Evolutionary conservation across 2,113 vertebrate species (phyloP), one percentile per base, ranked within the genome.

Genomic region (Callaeas wilsoni): DNA sequence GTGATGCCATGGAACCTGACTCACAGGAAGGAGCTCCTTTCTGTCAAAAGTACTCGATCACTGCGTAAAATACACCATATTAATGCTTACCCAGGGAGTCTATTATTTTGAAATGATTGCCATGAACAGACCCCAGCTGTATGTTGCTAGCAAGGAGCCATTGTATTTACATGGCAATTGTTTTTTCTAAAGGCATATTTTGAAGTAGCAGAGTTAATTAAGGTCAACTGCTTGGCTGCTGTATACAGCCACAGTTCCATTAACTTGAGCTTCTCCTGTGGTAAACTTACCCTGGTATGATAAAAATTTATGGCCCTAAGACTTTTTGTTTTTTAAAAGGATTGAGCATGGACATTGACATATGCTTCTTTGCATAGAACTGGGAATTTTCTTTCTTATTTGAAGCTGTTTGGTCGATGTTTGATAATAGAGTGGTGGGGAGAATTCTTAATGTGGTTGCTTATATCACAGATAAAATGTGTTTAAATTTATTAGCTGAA

Each of bases 201-300:
- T 77, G 79, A 94, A 84, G 59, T 63, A 84, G 59, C 20, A 55
- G 71, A 67, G 75, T 80, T 95, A 95, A 94, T 80, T 88, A 55
- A 52, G 70, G 79, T 94, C 85, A 93, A 3, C 57, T 33, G 80
- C 67, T 89, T 79, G 67, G n/a, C 85, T 93, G 67, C 39, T 65
- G 5, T 42, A 7, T 80, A 17, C 8, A 25, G 57, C 26, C 70
- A 65, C 12, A 16, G 49, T 29, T 83, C 53, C 71, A 44, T 85
- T 91, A 65, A 44, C 13, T 21, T 53, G 44, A 65, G 27, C 29
- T 86, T 76, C 32, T 90, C 16, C 53, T 80, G 26, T 39, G 20
- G n/a, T 73, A 49, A 88, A 52, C 23, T 39, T 68, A 60, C 6
- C 39, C 15, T 84, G n/a, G 55, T 65, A 63, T 79, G 22, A 69